Conservation (phyloP, 2,797 vertebrate genomes). For the Thalassophryne amazonica region DNA sequence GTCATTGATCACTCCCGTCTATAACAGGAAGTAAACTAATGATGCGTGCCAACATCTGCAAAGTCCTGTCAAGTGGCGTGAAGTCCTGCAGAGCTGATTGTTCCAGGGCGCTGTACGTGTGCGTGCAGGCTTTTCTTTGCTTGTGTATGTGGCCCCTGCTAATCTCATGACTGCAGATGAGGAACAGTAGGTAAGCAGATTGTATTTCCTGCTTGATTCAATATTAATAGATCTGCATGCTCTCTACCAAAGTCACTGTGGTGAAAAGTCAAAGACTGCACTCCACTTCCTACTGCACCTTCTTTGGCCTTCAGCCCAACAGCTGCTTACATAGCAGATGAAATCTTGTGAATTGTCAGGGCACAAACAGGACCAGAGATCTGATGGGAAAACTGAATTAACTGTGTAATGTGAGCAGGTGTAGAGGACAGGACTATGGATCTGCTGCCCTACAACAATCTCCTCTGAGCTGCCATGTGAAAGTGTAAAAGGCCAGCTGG, state of each 20-base stretch:
- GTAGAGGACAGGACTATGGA: slow-evolving; percentile 32
- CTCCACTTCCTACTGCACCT: neutral
- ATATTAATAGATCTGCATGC: slow-evolving; percentile 64
- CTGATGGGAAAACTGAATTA: slow-evolving; percentile 38
- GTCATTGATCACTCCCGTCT: neutral
- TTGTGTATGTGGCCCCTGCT: slow-evolving; percentile 12
- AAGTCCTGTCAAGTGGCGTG: neutral
- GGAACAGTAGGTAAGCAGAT: slow-evolving; percentile 49
- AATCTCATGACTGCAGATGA: slow-evolving; percentile 50
- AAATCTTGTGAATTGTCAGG: slow-evolving; percentile 21
- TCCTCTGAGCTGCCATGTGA: slow-evolving; percentile 9
- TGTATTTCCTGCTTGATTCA: slow-evolving; percentile 68
- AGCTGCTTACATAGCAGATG: slow-evolving; percentile 20
- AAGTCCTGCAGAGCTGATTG: slow-evolving; percentile 9
- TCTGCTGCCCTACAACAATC: slow-evolving; percentile 19
- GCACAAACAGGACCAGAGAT: slow-evolving; percentile 14
- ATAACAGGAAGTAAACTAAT: slow-evolving; percentile 14
- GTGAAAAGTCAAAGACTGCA: slow-evolving; percentile 7
- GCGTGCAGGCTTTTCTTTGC: neutral
- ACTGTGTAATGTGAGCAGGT: slow-evolving; percentile 39
- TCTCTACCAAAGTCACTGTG: slow-evolving; percentile 23
- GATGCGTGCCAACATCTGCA: too few species aligned
- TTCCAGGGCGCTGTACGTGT: neutral
- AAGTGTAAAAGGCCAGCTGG: neutral
- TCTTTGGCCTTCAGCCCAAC: slow-evolving; percentile 29